Evolutionary conservation across 2,888 invertebrate genomes (phyloP).

Genomic region (Hanleya hanleyi): DNA sequence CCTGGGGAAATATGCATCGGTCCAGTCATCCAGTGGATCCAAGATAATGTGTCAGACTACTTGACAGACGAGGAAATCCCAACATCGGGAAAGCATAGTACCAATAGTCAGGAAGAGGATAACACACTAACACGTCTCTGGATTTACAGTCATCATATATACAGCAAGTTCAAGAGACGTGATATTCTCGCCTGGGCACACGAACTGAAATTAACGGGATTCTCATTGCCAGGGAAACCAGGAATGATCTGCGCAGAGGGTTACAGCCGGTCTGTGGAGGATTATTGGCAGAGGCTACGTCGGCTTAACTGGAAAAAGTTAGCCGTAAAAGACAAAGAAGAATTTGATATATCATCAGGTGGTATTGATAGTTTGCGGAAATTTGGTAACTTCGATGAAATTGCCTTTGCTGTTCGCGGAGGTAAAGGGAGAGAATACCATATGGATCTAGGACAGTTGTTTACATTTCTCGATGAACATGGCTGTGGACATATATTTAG

Average conservation of each 20-base stretch:
- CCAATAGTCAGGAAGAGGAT: constrained; percentile 37
- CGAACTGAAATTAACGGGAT: constrained; percentile 85
- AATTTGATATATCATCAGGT: constrained; percentile 58
- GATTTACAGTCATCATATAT: constrained; percentile 97
- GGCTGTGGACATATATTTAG: constrained; percentile 84
- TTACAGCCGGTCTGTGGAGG: constrained; percentile 74
- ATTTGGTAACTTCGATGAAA: constrained; percentile 82
- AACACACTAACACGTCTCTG: constrained; percentile 79
- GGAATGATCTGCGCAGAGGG: constrained; percentile 95
- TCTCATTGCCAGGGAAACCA: constrained; percentile 93
- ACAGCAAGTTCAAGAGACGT: constrained; percentile 87
- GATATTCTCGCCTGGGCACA: constrained; percentile 84
- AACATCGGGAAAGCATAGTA: neutral
- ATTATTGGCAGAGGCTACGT: constrained; percentile 88
- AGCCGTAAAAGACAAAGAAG: constrained; percentile 83
- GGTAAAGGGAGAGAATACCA: constrained; percentile 78
- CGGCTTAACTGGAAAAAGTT: constrained; percentile 91
- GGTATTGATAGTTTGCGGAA: constrained; percentile 74
- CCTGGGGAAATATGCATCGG: constrained; percentile 84
- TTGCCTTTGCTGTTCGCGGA: constrained; percentile 73
- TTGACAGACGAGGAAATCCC: constrained; percentile 7
- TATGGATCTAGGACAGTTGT: constrained; percentile 86
- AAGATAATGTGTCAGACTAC: constrained; percentile 71
- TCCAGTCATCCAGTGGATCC: constrained; percentile 85
- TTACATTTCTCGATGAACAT: constrained; percentile 83